phyloP scores from a whole-genome alignment of 2,113 vertebrate species.

The Myiagra hebetior region DNA sequence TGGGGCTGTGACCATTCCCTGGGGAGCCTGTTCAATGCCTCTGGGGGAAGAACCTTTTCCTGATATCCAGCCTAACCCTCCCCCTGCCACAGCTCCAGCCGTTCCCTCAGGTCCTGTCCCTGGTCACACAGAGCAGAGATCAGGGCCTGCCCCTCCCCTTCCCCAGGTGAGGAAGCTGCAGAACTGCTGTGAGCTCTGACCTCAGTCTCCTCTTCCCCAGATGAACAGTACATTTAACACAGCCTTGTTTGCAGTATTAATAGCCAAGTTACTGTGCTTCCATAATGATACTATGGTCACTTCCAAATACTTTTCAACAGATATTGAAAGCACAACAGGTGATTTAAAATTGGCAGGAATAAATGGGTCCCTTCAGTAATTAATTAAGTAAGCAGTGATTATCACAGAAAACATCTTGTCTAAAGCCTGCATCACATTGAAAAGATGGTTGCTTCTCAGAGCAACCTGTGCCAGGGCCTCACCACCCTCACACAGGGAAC shows the following conservation, averaged over 20 bases:
- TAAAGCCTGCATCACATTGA: background rate
- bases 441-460: background rate
- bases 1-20: background rate
- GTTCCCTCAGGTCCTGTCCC: background rate
- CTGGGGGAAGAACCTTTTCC: background rate
- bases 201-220: background rate
- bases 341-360: background rate
- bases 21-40: background rate
- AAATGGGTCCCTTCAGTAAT: background rate
- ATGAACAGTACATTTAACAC: background rate
- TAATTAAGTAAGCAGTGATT: background rate
- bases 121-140: background rate
- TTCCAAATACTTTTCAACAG: background rate
- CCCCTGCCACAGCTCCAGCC: background rate
- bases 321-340: background rate
- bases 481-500: rapidly evolving
- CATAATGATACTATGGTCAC: background rate
- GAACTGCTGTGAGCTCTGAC: background rate
- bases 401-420: background rate
- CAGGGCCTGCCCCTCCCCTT: background rate
- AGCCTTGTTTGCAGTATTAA: background rate
- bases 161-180: background rate
- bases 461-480: background rate
- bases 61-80: background rate
- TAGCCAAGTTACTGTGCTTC: background rate